phyloP scores from a whole-genome alignment of 1,140 invertebrate genomes.

The Ruditapes philippinarum region DNA sequence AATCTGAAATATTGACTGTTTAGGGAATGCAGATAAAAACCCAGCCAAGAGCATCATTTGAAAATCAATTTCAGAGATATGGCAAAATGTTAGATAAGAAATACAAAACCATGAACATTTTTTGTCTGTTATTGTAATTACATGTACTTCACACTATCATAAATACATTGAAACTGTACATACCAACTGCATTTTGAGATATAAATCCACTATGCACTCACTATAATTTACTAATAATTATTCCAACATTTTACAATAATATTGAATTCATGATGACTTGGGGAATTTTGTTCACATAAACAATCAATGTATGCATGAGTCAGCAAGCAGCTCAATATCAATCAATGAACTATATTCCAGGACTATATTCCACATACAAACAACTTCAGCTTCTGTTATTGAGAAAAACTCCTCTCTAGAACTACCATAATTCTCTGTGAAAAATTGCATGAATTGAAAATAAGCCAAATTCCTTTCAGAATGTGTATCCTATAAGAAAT shows the following conservation, averaged over 20 bases:
- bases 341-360: constrained; percentile 28
- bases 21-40: too few relatives aligned
- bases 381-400: background rate
- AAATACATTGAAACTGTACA: background rate
- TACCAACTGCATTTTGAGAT: background rate
- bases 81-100: too few relatives aligned
- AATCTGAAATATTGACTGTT: too few relatives aligned
- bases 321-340: constrained; percentile 9
- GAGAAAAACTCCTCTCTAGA: background rate
- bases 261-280: background rate
- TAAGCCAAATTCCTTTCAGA: background rate
- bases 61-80: too few relatives aligned
- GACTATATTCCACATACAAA: background rate
- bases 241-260: background rate
- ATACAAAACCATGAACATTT: too few relatives aligned
- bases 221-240: too few relatives aligned
- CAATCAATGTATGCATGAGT: constrained; percentile 38
- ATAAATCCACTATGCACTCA: background rate
- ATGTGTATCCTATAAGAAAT: background rate
- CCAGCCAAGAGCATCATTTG: too few relatives aligned
- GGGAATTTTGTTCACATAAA: background rate
- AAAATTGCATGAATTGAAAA: constrained; percentile 1
- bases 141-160: too few relatives aligned
- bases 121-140: too few relatives aligned
- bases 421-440: background rate